Evolutionary conservation across 2,797 vertebrate genomes (phyloP).

Genomic region (Lagorchestes hirsutus): DNA sequence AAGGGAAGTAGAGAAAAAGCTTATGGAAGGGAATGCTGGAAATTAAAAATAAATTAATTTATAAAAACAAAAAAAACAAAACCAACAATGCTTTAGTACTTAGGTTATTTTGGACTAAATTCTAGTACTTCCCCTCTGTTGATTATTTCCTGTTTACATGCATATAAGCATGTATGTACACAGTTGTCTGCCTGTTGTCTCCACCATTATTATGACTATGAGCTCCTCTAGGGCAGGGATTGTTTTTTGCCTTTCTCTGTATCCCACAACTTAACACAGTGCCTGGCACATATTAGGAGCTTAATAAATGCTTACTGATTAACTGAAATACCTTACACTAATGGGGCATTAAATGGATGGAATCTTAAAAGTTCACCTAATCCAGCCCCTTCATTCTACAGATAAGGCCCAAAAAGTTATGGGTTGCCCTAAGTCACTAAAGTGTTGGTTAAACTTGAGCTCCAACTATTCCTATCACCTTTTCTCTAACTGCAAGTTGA

Average conservation of each 20-base stretch:
- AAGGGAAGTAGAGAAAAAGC: too few species aligned
- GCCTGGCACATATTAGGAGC: background rate
- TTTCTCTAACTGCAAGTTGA: background rate
- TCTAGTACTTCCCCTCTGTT: background rate
- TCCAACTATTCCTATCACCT: background rate
- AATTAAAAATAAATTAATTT: too few species aligned
- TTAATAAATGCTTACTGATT: background rate
- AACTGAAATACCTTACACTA: background rate
- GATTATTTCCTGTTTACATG: too few species aligned
- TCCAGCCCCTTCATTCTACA: background rate
- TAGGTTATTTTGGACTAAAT: background rate
- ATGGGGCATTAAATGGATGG: background rate
- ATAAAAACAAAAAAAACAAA: too few species aligned
- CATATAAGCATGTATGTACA: too few species aligned
- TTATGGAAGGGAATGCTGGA: too few species aligned
- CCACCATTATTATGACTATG: background rate
- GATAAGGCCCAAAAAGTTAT: background rate
- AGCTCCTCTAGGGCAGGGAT: background rate
- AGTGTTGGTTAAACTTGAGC: background rate
- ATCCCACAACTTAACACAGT: background rate
- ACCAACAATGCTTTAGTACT: too few species aligned
- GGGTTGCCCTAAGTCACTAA: background rate
- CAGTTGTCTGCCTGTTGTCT: too few species aligned
- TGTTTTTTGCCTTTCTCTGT: background rate
- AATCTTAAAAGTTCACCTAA: background rate